Evolutionary conservation across 2,888 invertebrate genomes (phyloP).

Genomic region (Agrypnus murinus): DNA sequence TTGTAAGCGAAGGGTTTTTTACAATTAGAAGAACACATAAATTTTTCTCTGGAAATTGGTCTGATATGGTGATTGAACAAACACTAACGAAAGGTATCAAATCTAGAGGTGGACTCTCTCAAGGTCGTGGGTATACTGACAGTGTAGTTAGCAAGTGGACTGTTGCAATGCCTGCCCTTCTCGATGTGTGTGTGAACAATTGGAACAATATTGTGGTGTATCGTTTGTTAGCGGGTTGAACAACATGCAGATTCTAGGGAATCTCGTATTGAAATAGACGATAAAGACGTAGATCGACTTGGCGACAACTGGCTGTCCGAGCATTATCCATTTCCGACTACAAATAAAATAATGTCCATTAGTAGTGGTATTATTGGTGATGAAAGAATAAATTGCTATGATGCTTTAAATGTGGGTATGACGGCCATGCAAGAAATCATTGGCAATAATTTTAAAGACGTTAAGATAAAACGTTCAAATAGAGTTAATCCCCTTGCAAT

Average conservation of each 20-base stretch:
- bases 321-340: constrained; percentile 3
- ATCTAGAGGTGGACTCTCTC: constrained; percentile 21
- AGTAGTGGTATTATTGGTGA: constrained; percentile 2
- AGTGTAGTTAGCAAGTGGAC: neutral
- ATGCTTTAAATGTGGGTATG: constrained; percentile 12
- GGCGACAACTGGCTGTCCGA: neutral
- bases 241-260: constrained; percentile 15
- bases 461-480: constrained; percentile 12
- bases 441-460: constrained; percentile 1
- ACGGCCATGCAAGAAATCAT: neutral
- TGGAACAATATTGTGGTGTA: constrained; percentile 28
- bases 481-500: neutral
- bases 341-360: constrained; percentile 3
- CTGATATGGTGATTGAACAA: constrained; percentile 35
- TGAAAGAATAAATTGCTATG: constrained; percentile 17
- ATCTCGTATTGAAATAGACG: constrained; percentile 10
- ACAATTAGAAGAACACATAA: constrained; percentile 24
- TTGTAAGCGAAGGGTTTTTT: constrained; percentile 1
- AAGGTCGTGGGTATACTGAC: constrained; percentile 19
- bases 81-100: constrained; percentile 33
- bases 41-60: constrained; percentile 30
- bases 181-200: neutral
- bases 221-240: constrained; percentile 7
- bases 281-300: neutral
- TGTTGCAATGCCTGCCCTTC: constrained; percentile 7